These are phyloP conservation scores for Monochamus saltuarius DNA, from an alignment of 1,140 invertebrate species.

Conservation along the genomic window DNA sequence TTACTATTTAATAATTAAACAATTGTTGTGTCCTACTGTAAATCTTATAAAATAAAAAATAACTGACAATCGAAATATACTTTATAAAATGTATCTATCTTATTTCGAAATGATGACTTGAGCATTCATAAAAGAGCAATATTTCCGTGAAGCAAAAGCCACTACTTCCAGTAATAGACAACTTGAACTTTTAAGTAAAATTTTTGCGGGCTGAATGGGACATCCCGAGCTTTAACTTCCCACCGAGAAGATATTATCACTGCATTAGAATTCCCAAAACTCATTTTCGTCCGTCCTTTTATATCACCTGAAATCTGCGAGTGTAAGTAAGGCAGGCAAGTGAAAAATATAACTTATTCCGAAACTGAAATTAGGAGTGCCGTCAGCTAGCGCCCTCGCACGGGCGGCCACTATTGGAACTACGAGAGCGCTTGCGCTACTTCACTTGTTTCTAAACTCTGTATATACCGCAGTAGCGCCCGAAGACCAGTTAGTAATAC, in stretches of 20 bases:
- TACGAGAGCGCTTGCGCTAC: constrained; percentile 37
- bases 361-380: constrained; percentile 4
- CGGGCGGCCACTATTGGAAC: constrained; percentile 14
- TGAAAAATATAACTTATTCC: constrained; percentile 5
- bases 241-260: constrained; percentile 7
- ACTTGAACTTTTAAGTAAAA: too few relatives aligned
- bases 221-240: background rate
- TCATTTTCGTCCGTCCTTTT: constrained; percentile 15
- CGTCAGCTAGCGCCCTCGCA: constrained; percentile 33
- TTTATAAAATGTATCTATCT: too few relatives aligned
- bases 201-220: too few relatives aligned
- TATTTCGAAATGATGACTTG: too few relatives aligned
- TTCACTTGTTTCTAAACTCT: constrained; percentile 19
- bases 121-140: too few relatives aligned
- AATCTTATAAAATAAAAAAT: too few relatives aligned
- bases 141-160: too few relatives aligned
- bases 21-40: too few relatives aligned
- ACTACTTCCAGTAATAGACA: too few relatives aligned
- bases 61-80: too few relatives aligned
- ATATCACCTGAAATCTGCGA: constrained; percentile 17
- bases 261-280: constrained; percentile 16
- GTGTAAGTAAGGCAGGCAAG: constrained; percentile 17
- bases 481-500: constrained; percentile 37
- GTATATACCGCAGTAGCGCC: constrained; percentile 43
- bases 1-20: too few relatives aligned